Base-by-base conservation (phyloP, 92 coral and sea anemone species). In the Phenganax marumi region DNA sequence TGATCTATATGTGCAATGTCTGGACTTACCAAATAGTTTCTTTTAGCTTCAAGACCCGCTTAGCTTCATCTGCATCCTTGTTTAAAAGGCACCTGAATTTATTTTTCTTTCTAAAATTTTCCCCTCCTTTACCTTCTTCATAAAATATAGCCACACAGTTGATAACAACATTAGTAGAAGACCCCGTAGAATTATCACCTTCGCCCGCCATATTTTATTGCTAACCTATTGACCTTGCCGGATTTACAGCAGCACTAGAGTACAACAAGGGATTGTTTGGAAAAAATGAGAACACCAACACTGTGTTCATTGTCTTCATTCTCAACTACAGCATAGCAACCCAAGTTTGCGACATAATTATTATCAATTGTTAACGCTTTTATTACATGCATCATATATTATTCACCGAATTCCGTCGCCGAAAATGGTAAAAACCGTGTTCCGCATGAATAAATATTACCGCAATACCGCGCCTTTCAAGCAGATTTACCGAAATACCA, bases 61-160 rank as follows among this genome's bases (percentile, higher is more conserved):
- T 81, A n/a, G n/a, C n/a, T n/a, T n/a, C n/a, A n/a, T n/a, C n/a
- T 75, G 74, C 86, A 7, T 26, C 33, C 72, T 62, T 48, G 26
- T 54, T 47, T 23, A 86, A 70, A 24, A 21, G 64, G 79, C 86
- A 82, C 13, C 72, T 65, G 25, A 82, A 86, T 66, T 81, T 86
- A 56, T 86, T 86, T 68, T 86, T 86, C 76, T 63, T 73, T 12
- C 87, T 23, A 61, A 22, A 86, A 62, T 82, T 76, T 52, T 86
- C 89, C 58, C 86, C 84, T 11, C 87, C 89, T 60, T 82, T 73
- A 17, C 89, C 87, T 74, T 86, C 83, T 50, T 86, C 82, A 71
- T 86, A 86, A 81, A 80, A 81, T 39, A 54, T 16, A 13, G 82
- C 89, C 57, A 62, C 51, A 62, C 86, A 69, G 22, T 86, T 70